phyloP scores from a whole-genome alignment of 2,113 vertebrate genomes.

The Nerophis ophidion region DNA sequence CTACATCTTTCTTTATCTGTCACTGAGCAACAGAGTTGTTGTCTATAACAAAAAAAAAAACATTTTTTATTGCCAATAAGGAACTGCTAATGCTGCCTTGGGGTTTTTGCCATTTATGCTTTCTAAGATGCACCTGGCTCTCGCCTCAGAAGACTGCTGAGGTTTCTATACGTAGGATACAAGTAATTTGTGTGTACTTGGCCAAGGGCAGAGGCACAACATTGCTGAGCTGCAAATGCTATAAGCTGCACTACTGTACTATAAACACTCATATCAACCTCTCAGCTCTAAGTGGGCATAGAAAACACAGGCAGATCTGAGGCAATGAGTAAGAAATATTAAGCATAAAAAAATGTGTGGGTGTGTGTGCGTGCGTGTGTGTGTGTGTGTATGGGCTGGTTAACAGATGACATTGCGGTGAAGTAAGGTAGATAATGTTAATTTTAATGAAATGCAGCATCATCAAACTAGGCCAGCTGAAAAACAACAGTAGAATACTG shows the following conservation, averaged over 20 bases:
- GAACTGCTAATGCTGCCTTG: too few species aligned
- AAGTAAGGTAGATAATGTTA: constrained; percentile 9
- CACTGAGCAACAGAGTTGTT: neutral
- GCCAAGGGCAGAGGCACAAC: constrained; percentile 43
- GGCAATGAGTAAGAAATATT: constrained; percentile 42
- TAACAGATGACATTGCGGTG: constrained; percentile 20
- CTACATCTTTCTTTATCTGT: too few species aligned
- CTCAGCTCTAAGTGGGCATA: neutral
- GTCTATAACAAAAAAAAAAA: constrained; percentile 15
- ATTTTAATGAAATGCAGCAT: constrained; percentile 2
- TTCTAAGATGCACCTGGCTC: neutral
- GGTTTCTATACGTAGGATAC: constrained; percentile 33
- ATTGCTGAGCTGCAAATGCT: constrained; percentile 54
- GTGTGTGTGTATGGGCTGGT: constrained; percentile 14
- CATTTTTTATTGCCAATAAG: too few species aligned
- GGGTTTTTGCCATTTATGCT: too few species aligned
- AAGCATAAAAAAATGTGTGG: constrained; percentile 33
- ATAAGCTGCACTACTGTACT: constrained; percentile 3
- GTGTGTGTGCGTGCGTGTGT: neutral
- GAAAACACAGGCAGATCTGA: constrained; percentile 30
- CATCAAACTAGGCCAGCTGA: too few species aligned
- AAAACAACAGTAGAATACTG: too few species aligned
- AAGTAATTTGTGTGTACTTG: constrained; percentile 44
- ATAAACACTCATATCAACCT: constrained; percentile 35
- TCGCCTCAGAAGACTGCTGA: constrained; percentile 30